These are phyloP conservation scores for Albula goreensis DNA, from an alignment of 2,113 vertebrate species.

Conservation along the genomic window DNA sequence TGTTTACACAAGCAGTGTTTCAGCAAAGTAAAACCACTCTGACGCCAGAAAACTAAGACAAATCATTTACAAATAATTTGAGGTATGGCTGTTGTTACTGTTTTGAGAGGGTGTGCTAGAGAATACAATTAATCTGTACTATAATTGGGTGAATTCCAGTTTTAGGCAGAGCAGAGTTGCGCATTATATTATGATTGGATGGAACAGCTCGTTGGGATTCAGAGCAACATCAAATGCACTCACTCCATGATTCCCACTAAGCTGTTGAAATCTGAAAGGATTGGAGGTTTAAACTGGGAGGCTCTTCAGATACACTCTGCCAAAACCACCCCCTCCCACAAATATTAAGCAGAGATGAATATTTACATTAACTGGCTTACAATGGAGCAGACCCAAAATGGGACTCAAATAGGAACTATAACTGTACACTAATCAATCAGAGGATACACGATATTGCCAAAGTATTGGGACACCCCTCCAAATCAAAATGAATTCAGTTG, in stretches of 20 bases:
- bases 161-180: not conserved
- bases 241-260: not conserved
- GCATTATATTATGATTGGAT: not conserved
- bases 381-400: too few relatives aligned
- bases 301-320: not conserved
- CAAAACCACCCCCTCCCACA: not conserved
- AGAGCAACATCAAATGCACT: not conserved
- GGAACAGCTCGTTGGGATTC: not conserved
- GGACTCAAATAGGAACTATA: too few relatives aligned
- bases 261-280: conserved; percentile 1
- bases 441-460: too few relatives aligned
- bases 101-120: not conserved
- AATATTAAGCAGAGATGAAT: not conserved
- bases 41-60: too few relatives aligned
- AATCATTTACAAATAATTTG: not conserved
- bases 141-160: not conserved
- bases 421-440: too few relatives aligned
- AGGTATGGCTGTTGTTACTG: not conserved
- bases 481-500: too few relatives aligned
- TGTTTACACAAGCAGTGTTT: too few relatives aligned
- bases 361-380: too few relatives aligned
- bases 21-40: too few relatives aligned
- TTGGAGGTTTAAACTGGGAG: conserved; percentile 10
- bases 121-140: not conserved
- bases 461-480: too few relatives aligned